These are phyloP conservation scores for Tribolium madens DNA, from an alignment of 1,140 invertebrate species.

Conservation along the genomic window DNA sequence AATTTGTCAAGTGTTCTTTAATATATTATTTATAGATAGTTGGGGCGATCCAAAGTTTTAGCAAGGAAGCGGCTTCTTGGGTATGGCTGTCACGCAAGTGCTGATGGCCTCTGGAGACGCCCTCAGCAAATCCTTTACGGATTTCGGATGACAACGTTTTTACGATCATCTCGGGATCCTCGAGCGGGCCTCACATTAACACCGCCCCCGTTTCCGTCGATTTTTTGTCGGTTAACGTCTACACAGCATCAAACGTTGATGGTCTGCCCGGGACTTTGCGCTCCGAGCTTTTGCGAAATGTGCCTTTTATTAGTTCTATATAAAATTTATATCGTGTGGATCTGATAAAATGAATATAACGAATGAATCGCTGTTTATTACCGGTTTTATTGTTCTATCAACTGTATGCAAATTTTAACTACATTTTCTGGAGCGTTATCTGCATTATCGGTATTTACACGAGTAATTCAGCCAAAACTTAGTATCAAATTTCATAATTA, in stretches of 20 bases:
- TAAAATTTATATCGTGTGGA: slow-evolving; percentile 52
- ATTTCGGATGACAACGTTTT: slow-evolving; percentile 62
- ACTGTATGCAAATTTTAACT: neutral
- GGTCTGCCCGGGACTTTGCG: slow-evolving; percentile 51
- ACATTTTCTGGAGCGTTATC: neutral
- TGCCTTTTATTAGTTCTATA: slow-evolving; percentile 55
- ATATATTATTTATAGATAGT: slow-evolving; percentile 47
- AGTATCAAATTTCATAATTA: neutral
- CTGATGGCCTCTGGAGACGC: slow-evolving; percentile 56
- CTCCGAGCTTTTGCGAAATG: slow-evolving; percentile 52
- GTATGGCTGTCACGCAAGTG: slow-evolving; percentile 56
- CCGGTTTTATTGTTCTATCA: slow-evolving; percentile 11
- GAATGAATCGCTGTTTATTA: slow-evolving; percentile 6
- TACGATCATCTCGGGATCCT: slow-evolving; percentile 57
- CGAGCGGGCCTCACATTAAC: slow-evolving; percentile 52
- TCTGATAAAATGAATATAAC: slow-evolving; percentile 41
- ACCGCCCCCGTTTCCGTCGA: slow-evolving; percentile 40
- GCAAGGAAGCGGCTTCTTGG: slow-evolving; percentile 36
- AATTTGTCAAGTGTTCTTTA: slow-evolving; percentile 42
- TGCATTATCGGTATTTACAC: neutral
- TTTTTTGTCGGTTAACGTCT: slow-evolving; percentile 53
- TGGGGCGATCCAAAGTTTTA: slow-evolving; percentile 40
- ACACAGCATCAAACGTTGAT: slow-evolving; percentile 55
- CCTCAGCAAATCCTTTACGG: slow-evolving; percentile 59
- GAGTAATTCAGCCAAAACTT: neutral